Base-by-base conservation (phyloP, 2,113 vertebrate genomes). In the Acinonyx jubatus region DNA sequence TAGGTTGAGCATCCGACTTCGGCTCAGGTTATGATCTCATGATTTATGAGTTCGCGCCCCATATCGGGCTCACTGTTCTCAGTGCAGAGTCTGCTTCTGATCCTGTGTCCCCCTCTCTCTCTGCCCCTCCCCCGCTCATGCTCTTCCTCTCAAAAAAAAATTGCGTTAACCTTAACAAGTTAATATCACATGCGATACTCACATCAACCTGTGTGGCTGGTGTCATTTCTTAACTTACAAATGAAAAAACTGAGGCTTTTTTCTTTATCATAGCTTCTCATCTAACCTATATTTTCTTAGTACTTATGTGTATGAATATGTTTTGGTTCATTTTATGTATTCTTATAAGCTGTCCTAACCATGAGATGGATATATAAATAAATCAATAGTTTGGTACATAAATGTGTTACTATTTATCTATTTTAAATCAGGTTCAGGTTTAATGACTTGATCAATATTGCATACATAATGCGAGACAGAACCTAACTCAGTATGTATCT, bases 391-490 rank as follows among this genome's bases (percentile, higher is more conserved):
- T 91, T 80, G 16, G 27, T 38, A 66, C 45, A 81, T 48, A 66
- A 68, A 57, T 48, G 65, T 68, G 36, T 55, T 86, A 73, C n/a
- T 74, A 48, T 94, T 93, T 91, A 45, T 68, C 19, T 81, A 52
- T 74, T 31, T 82, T 88, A 81, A 82, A 38, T 61, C 38, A 41
- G 48, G 18, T 73, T 71, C 5, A 73, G 19, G 52, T 57, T 97
- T 65, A 88, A 69, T 84, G 33, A 96, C 66, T 91, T 88, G 68
- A 83, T 88, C n/a, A 91, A 65, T 66, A 69, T 36, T 38, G 36
- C 0, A 38, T 1, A 1, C 29, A 55, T 91, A 71, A 38, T 71
- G 19, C 7, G 79, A 82, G 74, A 81, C 3, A 76, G 55, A 95
- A 48, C 4, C 63, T 65, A 73, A 93, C 15, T 9, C n/a, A 38